phyloP scores from a whole-genome alignment of 2,888 invertebrate species.

The Rhagonycha lutea region DNA sequence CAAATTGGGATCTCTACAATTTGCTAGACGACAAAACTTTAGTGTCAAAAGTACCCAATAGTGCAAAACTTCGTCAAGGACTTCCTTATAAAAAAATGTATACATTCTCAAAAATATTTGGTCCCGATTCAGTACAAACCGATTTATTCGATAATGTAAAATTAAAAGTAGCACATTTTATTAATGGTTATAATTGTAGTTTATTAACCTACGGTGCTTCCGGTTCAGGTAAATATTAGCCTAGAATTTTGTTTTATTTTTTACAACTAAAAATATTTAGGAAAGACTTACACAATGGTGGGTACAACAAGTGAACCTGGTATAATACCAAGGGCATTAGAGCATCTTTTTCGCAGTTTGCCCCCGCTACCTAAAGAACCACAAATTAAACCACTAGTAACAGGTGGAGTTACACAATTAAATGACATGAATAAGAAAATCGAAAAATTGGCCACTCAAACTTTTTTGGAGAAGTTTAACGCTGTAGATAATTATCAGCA shows the following conservation, averaged over 20 bases:
- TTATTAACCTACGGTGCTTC: slow-evolving; percentile 88
- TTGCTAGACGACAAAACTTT: background rate
- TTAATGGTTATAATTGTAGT: slow-evolving; percentile 71
- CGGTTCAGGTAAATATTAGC: slow-evolving; percentile 74
- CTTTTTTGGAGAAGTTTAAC: background rate
- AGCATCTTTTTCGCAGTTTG: slow-evolving; percentile 54
- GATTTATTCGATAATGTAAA: slow-evolving; percentile 28
- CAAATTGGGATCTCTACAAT: background rate
- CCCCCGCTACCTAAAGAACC: slow-evolving; percentile 19
- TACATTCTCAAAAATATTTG: background rate
- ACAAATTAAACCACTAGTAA: background rate
- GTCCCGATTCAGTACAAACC: background rate
- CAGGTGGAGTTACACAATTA: background rate
- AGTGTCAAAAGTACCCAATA: background rate
- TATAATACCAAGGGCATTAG: slow-evolving; percentile 65
- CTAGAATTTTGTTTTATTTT: background rate
- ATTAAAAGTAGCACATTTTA: slow-evolving; percentile 43
- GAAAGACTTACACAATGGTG: slow-evolving; percentile 51
- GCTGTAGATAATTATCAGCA: background rate
- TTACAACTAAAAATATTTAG: slow-evolving; percentile 27
- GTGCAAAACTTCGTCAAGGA: background rate
- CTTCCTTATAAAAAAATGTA: background rate
- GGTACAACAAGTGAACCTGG: slow-evolving; percentile 66
- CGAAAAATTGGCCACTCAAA: background rate
- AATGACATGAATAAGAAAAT: background rate